Evolutionary conservation across 2,888 invertebrate genomes (phyloP), one percentile per base, ranked within the genome.

Genomic region (Erynnis tages): DNA sequence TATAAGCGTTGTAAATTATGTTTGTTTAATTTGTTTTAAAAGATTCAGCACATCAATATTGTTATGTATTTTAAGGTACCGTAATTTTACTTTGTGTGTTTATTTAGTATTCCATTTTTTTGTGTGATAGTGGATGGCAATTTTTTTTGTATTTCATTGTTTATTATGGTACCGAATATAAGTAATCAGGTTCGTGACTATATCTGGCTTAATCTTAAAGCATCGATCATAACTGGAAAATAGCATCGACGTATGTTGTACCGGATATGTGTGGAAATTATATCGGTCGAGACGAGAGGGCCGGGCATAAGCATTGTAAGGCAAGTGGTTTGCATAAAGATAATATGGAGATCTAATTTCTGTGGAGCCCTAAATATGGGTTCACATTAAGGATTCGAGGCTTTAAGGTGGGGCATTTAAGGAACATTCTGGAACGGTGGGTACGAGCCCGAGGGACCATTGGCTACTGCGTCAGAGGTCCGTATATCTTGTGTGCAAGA

Each of bases 281-380:
- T 78, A 78, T 75, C 70, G 71, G 79, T 76, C 75, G 73, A 76
- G 78, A 75, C 75, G 73, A 76, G 78, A 75, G 78, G 79, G 79
- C 80, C 75, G 68, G 73, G 79, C 78, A 81, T 78, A 73, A 74
- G 84, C 81, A 86, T 87, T 85, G 87, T 84, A 81, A 79, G 72
- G 76, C 86, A 86, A 88, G 87, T 87, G 86, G 83, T 78, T 86
- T 84, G 87, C 88, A 87, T 87, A 87, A 87, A 88, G 87, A 88
- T 88, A 89, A 89, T 88, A 79, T 81, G 77, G 84, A 87, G 87
- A 87, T 69, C 73, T 72, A 73, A 74, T 70, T 68, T 67, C 68
- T 60, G 69, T 69, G 65, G 72, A 76, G 72, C 86, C 63, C 79
- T 77, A 77, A 70, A 70, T 63, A 62, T 67, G 59, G 58, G 62